Percentiles rank a stretch among this genome's conserved stretches.
phyloP scores from a whole-genome alignment of 2,888 invertebrate genomes.

The Beris morrisii region DNA sequence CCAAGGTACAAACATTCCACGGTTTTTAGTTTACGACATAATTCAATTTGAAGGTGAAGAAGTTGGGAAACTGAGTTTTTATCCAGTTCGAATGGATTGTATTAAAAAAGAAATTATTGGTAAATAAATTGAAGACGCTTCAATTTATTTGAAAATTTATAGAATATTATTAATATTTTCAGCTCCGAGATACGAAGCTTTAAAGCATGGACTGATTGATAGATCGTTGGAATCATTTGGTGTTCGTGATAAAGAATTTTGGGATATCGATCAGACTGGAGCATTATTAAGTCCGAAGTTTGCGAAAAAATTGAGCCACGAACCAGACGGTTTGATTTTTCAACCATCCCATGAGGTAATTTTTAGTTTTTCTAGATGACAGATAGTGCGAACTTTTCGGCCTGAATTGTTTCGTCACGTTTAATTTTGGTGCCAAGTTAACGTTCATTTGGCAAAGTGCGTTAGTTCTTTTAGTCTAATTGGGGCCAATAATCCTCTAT shows the following conservation, averaged over 20 bases:
- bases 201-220: slow-evolving; percentile 72
- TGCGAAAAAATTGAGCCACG: slow-evolving; percentile 80
- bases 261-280: slow-evolving; percentile 74
- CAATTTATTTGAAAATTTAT: neutral
- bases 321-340: slow-evolving; percentile 97
- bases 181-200: slow-evolving; percentile 69
- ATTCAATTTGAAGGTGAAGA: slow-evolving; percentile 78
- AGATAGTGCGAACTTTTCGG: no score
- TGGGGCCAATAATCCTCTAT: no score
- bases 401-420: no score
- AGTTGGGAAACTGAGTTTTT: slow-evolving; percentile 76
- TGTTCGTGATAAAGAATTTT: slow-evolving; percentile 88
- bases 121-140: slow-evolving; percentile 45
- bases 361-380: slow-evolving; percentile 14
- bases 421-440: no score
- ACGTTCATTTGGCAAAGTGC: no score
- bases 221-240: slow-evolving; percentile 85
- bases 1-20: slow-evolving; percentile 67
- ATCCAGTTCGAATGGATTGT: slow-evolving; percentile 71
- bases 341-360: slow-evolving; percentile 84
- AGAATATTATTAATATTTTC: slow-evolving; percentile 38
- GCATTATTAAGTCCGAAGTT: slow-evolving; percentile 82
- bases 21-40: slow-evolving; percentile 95
- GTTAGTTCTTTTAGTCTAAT: no score
- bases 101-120: slow-evolving; percentile 75